Percentiles rank a stretch among this genome's conserved stretches.
Conservation (phyloP, 2,888 invertebrate species). For the Spilarctia lutea region DNA sequence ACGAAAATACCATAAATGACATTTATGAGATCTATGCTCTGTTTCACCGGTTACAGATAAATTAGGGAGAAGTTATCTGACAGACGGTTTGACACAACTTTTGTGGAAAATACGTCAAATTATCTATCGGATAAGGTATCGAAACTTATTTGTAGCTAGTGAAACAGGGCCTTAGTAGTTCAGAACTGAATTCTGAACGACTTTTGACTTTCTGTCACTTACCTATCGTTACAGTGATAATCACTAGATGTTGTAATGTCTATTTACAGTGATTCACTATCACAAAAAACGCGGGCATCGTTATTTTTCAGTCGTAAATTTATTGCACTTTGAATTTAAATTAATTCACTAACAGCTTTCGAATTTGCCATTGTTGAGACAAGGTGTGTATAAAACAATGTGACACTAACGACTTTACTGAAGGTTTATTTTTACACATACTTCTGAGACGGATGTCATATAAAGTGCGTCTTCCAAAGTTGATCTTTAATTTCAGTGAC, state of each 20-base stretch:
- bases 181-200: background rate
- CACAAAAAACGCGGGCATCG: constrained; percentile 37
- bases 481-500: background rate
- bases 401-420: constrained; percentile 32
- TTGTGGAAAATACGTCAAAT: too few species aligned
- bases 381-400: constrained; percentile 28
- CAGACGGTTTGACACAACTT: too few species aligned
- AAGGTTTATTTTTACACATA: background rate
- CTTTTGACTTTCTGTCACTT: background rate
- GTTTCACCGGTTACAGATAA: too few species aligned
- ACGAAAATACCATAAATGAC: too few species aligned
- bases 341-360: constrained; percentile 54
- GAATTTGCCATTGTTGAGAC: constrained; percentile 51
- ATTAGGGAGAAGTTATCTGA: too few species aligned
- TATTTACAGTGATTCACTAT: constrained; percentile 21
- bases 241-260: constrained; percentile 34
- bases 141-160: too few species aligned
- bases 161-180: background rate
- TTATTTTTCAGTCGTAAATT: constrained; percentile 40
- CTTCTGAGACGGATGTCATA: background rate
- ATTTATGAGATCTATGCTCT: too few species aligned
- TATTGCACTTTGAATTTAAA: constrained; percentile 50
- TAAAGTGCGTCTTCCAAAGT: background rate
- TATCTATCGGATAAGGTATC: too few species aligned
- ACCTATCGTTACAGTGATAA: constrained; percentile 24